A percentile compares a stretch with the other conserved stretches of the same genome.
Evolutionary conservation across 2,113 vertebrate species (phyloP).

Genomic region (Mionectes macconnelli): DNA sequence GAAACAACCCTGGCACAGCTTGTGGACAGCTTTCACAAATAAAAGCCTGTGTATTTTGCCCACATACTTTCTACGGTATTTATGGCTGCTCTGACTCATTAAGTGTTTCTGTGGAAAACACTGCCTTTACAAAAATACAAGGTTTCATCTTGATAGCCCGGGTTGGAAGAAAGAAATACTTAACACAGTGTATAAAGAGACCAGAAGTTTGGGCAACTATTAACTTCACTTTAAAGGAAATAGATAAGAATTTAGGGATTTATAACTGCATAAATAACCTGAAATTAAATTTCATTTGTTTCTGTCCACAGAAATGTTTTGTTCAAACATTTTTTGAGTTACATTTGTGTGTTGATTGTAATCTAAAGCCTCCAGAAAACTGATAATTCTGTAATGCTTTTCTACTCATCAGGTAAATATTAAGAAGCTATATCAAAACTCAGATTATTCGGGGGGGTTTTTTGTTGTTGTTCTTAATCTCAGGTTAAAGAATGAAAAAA

Average conservation of each 20-base stretch:
- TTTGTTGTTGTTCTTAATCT: neutral
- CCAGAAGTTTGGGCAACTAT: neutral
- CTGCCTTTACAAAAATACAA: neutral
- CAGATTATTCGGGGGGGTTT: neutral
- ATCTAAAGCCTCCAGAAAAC: neutral
- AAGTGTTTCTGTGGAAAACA: neutral
- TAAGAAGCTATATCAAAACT: neutral
- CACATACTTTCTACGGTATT: neutral
- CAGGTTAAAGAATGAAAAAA: neutral
- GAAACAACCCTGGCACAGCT: neutral
- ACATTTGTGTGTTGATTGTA: neutral
- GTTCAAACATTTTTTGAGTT: neutral
- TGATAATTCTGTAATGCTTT: neutral
- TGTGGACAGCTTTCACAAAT: slow-evolving; percentile 10
- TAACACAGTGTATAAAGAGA: neutral
- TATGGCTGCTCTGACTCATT: neutral
- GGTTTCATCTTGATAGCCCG: slow-evolving; percentile 11
- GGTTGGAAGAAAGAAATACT: neutral
- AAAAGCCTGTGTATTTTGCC: neutral
- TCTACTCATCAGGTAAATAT: neutral
- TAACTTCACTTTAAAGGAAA: neutral
- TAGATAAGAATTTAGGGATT: neutral
- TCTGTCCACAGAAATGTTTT: neutral
- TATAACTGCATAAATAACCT: neutral
- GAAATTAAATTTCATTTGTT: neutral